Evolutionary conservation across 37 sponge, comb jelly and placozoan genomes (phyloP).

Genomic region (Lycopodina hypogea): DNA sequence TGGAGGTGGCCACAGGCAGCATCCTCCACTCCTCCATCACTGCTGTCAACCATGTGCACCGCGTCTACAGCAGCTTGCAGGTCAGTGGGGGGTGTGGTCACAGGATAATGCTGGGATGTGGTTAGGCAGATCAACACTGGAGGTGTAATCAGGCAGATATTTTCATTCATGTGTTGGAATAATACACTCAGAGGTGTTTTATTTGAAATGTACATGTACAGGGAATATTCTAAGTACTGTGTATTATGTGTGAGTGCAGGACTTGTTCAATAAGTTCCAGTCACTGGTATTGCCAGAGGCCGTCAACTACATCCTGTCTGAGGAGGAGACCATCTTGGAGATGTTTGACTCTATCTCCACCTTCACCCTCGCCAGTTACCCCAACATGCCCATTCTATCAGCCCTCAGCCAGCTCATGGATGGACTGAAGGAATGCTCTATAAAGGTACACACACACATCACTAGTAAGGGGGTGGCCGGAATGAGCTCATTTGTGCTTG

Average conservation of each 20-base stretch:
- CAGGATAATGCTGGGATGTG: not conserved
- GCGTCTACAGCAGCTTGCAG: constrained; percentile 66
- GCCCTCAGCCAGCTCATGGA: constrained; percentile 35
- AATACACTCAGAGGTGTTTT: no score
- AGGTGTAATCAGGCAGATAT: not conserved
- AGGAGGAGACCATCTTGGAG: constrained; percentile 58
- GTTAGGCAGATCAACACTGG: not conserved
- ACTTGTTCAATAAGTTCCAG: constrained; percentile 64
- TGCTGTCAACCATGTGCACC: constrained; percentile 51
- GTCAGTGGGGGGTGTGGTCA: no score
- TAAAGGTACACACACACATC: constrained; percentile 44
- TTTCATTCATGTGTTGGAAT: no score
- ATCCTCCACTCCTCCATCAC: constrained; percentile 40
- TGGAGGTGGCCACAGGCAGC: constrained; percentile 18
- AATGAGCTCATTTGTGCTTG: not conserved
- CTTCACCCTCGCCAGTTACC: constrained; percentile 46
- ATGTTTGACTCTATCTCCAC: constrained; percentile 52
- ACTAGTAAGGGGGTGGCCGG: no score
- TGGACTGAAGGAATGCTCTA: constrained; percentile 37
- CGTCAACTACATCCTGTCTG: constrained; percentile 50
- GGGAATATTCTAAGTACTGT: no score
- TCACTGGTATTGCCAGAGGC: constrained; percentile 49
- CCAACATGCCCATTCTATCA: constrained; percentile 34
- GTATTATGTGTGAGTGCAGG: no score
- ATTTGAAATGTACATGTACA: no score